Percentiles rank a stretch among this genome's conserved stretches.
These are phyloP conservation scores for Hydrozoanthus tunicans DNA, from an alignment of 64 coral and sea anemone genomes.

Conservation along the genomic window DNA sequence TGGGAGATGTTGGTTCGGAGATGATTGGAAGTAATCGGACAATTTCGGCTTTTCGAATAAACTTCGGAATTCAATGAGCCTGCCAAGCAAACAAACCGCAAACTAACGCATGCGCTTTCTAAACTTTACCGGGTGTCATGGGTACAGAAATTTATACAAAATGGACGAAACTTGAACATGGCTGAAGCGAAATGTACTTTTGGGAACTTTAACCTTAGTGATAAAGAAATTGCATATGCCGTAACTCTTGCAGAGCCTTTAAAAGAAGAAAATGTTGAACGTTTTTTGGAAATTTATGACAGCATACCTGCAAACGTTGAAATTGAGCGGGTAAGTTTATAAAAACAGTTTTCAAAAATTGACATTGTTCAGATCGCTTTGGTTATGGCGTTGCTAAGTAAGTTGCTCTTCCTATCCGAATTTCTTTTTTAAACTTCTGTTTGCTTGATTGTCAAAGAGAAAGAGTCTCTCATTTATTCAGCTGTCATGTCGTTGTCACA, in stretches of 20 bases:
- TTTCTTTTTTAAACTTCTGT: background rate
- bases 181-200: slow-evolving; percentile 48
- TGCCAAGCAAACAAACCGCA: background rate
- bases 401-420: background rate
- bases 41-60: background rate
- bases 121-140: background rate
- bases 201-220: slow-evolving; percentile 8
- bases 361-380: background rate
- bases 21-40: background rate
- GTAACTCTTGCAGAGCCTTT: slow-evolving; percentile 76
- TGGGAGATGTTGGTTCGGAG: slow-evolving; percentile 49
- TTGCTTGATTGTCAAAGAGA: background rate
- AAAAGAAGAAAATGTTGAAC: slow-evolving; percentile 83
- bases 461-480: slow-evolving; percentile 28
- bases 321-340: slow-evolving; percentile 73
- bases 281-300: slow-evolving; percentile 93
- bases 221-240: slow-evolving; percentile 66
- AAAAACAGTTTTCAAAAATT: background rate
- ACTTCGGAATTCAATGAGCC: background rate
- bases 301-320: slow-evolving; percentile 76
- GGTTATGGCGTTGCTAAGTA: slow-evolving; percentile 60
- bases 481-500: slow-evolving; percentile 35
- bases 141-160: slow-evolving; percentile 35
- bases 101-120: slow-evolving; percentile 14
- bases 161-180: slow-evolving; percentile 67